Conservation (phyloP, 2,888 invertebrate genomes). For the Suillia variegata region DNA sequence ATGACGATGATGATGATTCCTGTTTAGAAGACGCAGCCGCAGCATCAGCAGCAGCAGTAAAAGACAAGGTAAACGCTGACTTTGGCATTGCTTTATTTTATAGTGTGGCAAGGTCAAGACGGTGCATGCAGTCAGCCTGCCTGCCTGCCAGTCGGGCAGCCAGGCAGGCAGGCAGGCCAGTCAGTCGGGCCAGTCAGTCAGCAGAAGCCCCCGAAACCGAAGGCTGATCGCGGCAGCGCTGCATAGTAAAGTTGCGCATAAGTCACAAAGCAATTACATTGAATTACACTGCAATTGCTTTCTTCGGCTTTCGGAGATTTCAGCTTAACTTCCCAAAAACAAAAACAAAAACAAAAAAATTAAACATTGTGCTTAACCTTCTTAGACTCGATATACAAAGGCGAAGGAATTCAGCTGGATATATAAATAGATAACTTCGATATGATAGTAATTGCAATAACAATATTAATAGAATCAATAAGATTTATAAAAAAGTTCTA, state of each 20-base stretch:
- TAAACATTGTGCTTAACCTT: no score
- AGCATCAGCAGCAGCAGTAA: not conserved
- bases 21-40: constrained; percentile 17
- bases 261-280: constrained; percentile 54
- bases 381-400: no score
- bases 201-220: not conserved
- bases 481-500: no score
- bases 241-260: constrained; percentile 43
- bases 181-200: no score
- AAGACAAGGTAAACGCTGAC: not conserved
- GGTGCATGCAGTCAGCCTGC: no score
- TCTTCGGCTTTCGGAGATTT: not conserved
- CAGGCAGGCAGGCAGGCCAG: not conserved
- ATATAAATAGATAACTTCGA: no score
- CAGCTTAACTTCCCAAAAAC: no score
- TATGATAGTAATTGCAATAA: no score
- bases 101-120: constrained; percentile 53
- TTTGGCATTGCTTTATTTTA: constrained; percentile 39
- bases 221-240: not conserved
- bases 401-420: no score
- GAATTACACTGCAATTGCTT: constrained; percentile 34
- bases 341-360: constrained; percentile 5
- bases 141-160: not conserved
- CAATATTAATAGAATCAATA: no score
- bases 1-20: constrained; percentile 20